Percentiles rank a stretch among this genome's conserved stretches.
Conservation (phyloP, 2,113 vertebrate genomes). For the Brachyhypopomus gauderio region DNA sequence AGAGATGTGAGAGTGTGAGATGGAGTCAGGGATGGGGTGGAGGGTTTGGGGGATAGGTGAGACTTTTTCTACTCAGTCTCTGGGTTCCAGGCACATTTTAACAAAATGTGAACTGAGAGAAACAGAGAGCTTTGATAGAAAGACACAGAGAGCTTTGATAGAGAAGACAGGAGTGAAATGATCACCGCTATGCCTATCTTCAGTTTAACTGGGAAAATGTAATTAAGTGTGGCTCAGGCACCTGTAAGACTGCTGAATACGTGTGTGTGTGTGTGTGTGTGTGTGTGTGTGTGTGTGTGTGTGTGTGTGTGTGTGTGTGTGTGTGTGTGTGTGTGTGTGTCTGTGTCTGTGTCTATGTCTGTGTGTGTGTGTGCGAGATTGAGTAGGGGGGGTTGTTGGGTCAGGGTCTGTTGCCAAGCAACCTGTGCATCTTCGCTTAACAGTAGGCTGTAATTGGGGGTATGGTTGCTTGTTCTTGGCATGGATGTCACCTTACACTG, state of each 20-base stretch:
- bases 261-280: conserved; percentile 29
- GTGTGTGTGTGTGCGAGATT: not conserved
- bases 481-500: conserved; percentile 63
- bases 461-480: conserved; percentile 64
- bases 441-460: conserved; percentile 72
- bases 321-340: conserved; percentile 2
- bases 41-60: conserved; percentile 22
- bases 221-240: conserved; percentile 73
- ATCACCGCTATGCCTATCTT: conserved; percentile 60
- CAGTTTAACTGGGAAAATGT: conserved; percentile 74
- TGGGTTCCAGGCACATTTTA: conserved; percentile 58
- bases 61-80: conserved; percentile 30
- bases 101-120: conserved; percentile 49
- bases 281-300: not conserved
- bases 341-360: no score
- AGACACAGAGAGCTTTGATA: conserved; percentile 24
- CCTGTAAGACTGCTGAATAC: conserved; percentile 69
- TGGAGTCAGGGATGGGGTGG: conserved; percentile 10
- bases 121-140: no score
- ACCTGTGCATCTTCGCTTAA: conserved; percentile 70
- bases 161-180: conserved; percentile 55
- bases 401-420: conserved; percentile 67
- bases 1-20: no score
- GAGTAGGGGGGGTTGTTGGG: conserved; percentile 37
- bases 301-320: conserved; percentile 10